A percentile compares a stretch with the other conserved stretches of the same genome.
These are phyloP conservation scores for Troglohyphantes excavatus DNA, from an alignment of 2,888 invertebrate species.

Conservation along the genomic window DNA sequence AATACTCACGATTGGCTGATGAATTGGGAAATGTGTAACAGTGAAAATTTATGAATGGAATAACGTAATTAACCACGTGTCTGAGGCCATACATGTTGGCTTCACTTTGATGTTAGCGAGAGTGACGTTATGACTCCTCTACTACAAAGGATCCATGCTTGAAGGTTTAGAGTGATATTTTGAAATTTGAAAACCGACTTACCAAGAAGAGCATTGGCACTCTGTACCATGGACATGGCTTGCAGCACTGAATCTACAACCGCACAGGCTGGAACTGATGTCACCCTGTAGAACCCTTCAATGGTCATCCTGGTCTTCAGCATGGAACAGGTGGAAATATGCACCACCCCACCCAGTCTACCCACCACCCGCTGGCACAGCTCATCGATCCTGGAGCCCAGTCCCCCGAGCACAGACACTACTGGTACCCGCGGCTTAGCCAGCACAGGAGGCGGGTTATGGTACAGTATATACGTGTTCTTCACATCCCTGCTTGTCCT, in stretches of 20 bases:
- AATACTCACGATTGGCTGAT: too few relatives aligned
- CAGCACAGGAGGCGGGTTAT: constrained; percentile 59
- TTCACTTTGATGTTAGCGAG: too few relatives aligned
- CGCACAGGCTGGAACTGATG: constrained; percentile 74
- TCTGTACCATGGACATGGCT: constrained; percentile 77
- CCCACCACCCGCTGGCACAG: constrained; percentile 69
- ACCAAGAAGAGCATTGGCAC: constrained; percentile 64
- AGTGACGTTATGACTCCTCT: too few relatives aligned
- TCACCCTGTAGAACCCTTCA: constrained; percentile 76
- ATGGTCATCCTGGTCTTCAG: constrained; percentile 75
- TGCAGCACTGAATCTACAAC: constrained; percentile 76
- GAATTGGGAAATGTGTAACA: too few relatives aligned
- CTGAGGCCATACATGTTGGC: too few relatives aligned
- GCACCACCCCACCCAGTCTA: constrained; percentile 55
- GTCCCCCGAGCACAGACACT: constrained; percentile 67
- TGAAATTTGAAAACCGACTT: not conserved
- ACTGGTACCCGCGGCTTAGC: constrained; percentile 70
- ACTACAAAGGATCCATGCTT: too few relatives aligned
- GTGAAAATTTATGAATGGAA: too few relatives aligned
- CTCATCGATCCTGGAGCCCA: constrained; percentile 63
- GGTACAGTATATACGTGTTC: constrained; percentile 70
- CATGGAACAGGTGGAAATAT: constrained; percentile 75
- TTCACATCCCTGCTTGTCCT: constrained; percentile 34
- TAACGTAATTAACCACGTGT: too few relatives aligned
- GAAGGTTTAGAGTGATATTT: too few relatives aligned